Conservation (phyloP, 2,888 invertebrate species). For the Volucella inflata region DNA sequence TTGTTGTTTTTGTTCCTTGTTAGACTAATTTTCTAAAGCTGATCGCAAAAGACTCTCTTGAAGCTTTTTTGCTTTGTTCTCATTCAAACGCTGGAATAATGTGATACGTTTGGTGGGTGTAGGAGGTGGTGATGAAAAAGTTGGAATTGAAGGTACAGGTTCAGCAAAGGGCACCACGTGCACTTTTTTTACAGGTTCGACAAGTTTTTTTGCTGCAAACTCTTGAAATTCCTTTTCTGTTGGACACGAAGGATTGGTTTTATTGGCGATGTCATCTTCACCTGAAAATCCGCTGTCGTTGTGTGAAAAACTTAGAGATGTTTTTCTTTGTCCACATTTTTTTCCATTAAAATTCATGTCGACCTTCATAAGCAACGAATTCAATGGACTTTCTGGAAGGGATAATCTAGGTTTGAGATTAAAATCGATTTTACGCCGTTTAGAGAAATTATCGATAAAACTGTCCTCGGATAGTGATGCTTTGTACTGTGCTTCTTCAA, state of each 20-base stretch:
- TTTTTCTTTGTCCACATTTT: conserved; percentile 17
- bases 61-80: conserved; percentile 77
- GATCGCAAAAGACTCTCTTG: conserved; percentile 76
- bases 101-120: conserved; percentile 77
- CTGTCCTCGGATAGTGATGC: conserved; percentile 79
- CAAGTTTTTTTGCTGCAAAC: conserved; percentile 72
- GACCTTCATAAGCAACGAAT: conserved; percentile 81
- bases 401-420: conserved; percentile 77
- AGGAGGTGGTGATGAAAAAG: conserved; percentile 75
- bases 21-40: conserved; percentile 75
- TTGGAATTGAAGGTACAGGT: conserved; percentile 71
- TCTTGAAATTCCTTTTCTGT: conserved; percentile 77
- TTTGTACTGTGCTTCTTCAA: conserved; percentile 77
- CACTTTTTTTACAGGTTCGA: conserved; percentile 77
- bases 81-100: conserved; percentile 77
- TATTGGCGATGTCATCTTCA: conserved; percentile 39
- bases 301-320: conserved; percentile 38
- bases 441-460: conserved; percentile 81
- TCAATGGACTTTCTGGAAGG: conserved; percentile 78
- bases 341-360: conserved; percentile 75
- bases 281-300: conserved; percentile 53
- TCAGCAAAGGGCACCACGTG: conserved; percentile 77
- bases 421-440: conserved; percentile 78
- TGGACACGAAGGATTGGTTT: conserved; percentile 69
- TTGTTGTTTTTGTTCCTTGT: conserved; percentile 14